phyloP scores from a whole-genome alignment of 2,888 invertebrate genomes.

The Reticulitermes lucifugus region DNA sequence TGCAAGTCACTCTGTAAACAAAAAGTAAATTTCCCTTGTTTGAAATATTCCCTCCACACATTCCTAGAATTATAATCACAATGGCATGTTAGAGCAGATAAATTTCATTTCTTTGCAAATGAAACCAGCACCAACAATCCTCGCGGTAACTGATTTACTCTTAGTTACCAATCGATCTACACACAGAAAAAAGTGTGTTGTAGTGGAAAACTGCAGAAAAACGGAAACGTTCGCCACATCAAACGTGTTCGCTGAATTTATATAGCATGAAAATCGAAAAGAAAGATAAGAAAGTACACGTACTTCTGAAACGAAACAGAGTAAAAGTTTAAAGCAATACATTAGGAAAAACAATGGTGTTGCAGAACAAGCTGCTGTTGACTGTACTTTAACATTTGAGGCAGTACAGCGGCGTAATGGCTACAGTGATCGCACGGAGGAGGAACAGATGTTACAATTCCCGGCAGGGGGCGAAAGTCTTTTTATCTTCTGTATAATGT shows the following conservation, averaged over 20 bases:
- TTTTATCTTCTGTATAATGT: no score
- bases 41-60: background rate
- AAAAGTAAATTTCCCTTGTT: background rate
- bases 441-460: no score
- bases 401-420: no score
- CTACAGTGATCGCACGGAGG: no score
- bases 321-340: background rate
- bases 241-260: background rate
- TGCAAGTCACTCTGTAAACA: background rate
- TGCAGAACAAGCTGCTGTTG: no score
- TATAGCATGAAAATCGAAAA: background rate
- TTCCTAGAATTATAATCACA: background rate
- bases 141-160: background rate
- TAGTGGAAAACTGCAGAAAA: no score
- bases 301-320: background rate
- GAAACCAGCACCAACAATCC: background rate
- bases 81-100: background rate
- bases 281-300: background rate
- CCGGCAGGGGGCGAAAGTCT: no score
- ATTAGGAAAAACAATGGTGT: background rate
- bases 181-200: no score
- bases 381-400: no score
- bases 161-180: background rate
- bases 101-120: background rate
- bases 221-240: background rate